phyloP scores from a whole-genome alignment of 2,888 invertebrate genomes.

The Mechanitis messenoides region DNA sequence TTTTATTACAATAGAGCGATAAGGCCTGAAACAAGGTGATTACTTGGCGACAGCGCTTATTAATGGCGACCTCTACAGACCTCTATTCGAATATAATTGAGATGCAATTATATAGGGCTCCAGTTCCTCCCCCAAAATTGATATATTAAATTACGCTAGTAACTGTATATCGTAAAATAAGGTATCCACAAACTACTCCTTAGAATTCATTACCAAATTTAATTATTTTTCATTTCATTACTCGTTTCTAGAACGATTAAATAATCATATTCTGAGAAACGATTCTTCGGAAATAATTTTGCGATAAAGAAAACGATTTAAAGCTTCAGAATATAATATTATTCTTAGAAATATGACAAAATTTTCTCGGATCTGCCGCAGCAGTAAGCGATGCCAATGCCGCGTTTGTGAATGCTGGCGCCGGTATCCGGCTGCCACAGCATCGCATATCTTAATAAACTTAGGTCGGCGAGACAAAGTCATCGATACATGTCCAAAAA shows the following conservation, averaged over 20 bases:
- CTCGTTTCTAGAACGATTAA: no score
- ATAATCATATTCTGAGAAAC: constrained; percentile 1
- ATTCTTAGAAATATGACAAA: constrained; percentile 26
- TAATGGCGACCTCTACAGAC: constrained; percentile 25
- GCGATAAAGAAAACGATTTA: constrained; percentile 12
- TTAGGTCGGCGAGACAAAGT: constrained; percentile 21
- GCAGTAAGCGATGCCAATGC: constrained; percentile 22
- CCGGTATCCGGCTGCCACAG: constrained; percentile 23
- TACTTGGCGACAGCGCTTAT: constrained; percentile 54
- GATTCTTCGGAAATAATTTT: constrained; percentile 11
- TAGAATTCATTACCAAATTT: no score
- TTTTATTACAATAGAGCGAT: constrained; percentile 2
- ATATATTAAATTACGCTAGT: constrained; percentile 1
- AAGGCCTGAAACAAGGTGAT: constrained; percentile 42
- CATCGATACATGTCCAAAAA: constrained; percentile 15
- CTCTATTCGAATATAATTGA: constrained; percentile 3
- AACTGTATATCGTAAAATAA: neutral
- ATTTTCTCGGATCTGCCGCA: constrained; percentile 22
- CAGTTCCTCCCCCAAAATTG: neutral
- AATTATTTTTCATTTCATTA: no score
- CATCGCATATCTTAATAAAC: constrained; percentile 29
- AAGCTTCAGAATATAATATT: constrained; percentile 15
- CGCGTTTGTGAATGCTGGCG: constrained; percentile 25
- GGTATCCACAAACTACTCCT: neutral
- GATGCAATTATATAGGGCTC: neutral